Base-by-base conservation (phyloP, 2,888 invertebrate species). In the Dione vanillae region DNA sequence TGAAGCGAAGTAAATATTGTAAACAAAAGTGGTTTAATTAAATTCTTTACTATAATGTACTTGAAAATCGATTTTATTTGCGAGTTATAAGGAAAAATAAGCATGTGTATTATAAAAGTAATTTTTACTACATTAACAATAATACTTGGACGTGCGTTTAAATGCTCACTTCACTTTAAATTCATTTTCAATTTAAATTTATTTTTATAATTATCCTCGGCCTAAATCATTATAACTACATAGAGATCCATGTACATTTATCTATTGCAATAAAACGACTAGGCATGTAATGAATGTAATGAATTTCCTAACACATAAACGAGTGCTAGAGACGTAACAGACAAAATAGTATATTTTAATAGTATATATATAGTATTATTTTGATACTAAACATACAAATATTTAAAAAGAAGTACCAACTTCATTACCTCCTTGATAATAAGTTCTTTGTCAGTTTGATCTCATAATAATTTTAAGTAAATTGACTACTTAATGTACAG, bases 151-250 rank as follows among this genome's bases (percentile, higher is more conserved):
- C n/a, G n/a, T n/a, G n/a, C n/a, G n/a, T n/a, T n/a, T n/a, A n/a
- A n/a, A n/a, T n/a, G n/a, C n/a, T n/a, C n/a, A n/a, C n/a, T n/a
- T n/a, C n/a, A n/a, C n/a, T n/a, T n/a, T n/a, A n/a, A n/a, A n/a
- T n/a, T n/a, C n/a, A n/a, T n/a, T n/a, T n/a, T n/a, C n/a, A n/a
- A n/a, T n/a, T n/a, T n/a, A n/a, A 43, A 43, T 19, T 19, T 1
- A n/a, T 41, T 20, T 8, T 11, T 59, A 59, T 14, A 59, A 43
- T 59, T 59, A 20, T 59, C 43, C 59, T 59, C 14, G 20, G 14
- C 10, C 58, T 58, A 58, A 58, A 41, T 58, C 12, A 58, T 14
- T 20, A 61, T 45, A 37, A 16, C 37, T 35, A n/a, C n/a, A n/a
- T n/a, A n/a, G n/a, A n/a, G 12, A 20, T 51, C 0, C 19, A 20